Base-by-base conservation (phyloP, 2,113 vertebrate species). In the Capra hircus region DNA sequence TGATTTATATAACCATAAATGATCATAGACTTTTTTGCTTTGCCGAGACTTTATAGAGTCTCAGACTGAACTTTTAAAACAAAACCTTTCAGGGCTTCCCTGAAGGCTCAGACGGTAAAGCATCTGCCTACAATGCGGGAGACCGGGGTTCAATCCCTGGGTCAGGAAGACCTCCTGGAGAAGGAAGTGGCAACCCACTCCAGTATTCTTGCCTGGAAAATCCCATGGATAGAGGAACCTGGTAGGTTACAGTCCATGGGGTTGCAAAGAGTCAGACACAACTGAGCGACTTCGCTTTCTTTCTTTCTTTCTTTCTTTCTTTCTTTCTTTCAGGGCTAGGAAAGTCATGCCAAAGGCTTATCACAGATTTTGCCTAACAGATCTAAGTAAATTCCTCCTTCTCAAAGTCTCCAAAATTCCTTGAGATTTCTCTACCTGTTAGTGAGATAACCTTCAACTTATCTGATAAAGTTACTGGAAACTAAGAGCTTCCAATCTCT, bases 21-120 rank as follows among this genome's bases (percentile, higher is more conserved):
- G 17, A 71, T 36, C 17, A 71, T 71, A 71, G 64, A 71, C 33
- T 71, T 11, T 71, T 71, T 71, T 21, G 64, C 64, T 71, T 36
- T 36, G n/a, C n/a, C 36, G n/a, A 71, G n/a, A 71, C 64, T 21
- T 67, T 11, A 67, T n/a, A n/a, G 64, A 67, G 33, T 67, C 64
- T 36, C 64, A 36, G 33, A 67, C n/a, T 71, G 64, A 71, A 71
- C n/a, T 71, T 36, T 67, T 67, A 67, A 36, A 67, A 67, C 21
- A 67, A 36, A 67, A 67, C 64, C 16, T 67, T 67, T 67, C 64
- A 67, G 33, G 33, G 17, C 64, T 36, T 71, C 64, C n/a, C 64
- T 36, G n/a, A 36, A 36, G n/a, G n/a, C n/a, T 36, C n/a, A 71
- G n/a, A 71, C 0, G 0, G n/a, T 71, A 71, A 36, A 36, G 17